Evolutionary conservation across 2,888 invertebrate species (phyloP), one percentile per base, ranked within the genome.

Genomic region (Macrosiphum euphorbiae): DNA sequence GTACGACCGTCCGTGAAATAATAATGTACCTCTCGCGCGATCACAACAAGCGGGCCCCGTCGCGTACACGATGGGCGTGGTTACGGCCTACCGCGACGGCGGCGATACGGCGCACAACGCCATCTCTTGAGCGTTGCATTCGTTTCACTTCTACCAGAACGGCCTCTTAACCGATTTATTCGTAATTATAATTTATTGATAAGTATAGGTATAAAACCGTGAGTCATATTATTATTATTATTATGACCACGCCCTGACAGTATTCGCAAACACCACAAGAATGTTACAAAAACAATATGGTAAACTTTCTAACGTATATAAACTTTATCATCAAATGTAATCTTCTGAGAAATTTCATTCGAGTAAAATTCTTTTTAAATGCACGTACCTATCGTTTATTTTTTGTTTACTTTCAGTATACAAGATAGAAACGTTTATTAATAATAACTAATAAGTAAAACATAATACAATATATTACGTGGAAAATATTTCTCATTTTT

Each of bases 131-230:
- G n/a, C n/a, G n/a, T n/a, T n/a, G n/a, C n/a, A n/a, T n/a, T n/a
- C n/a, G n/a, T n/a, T n/a, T n/a, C n/a, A n/a, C n/a, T n/a, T n/a
- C n/a, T n/a, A n/a, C n/a, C n/a, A n/a, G n/a, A n/a, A n/a, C n/a
- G n/a, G n/a, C n/a, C n/a, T n/a, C n/a, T n/a, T 16, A 41, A 35
- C 35, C 92, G 50, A 85, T 91, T 91, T 91, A 24, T 44, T n/a
- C 58, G 35, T 89, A 44, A 89, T 89, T 89, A 89, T 78, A 20
- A 58, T 86, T 85, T 91, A n/a, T 44, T n/a, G 91, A 86, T 85
- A 52, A 55, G 35, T 35, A 61, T 61, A 61, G 11, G 28, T 61
- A 35, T 35, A 26, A 44, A 44, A 35, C n/a, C 7, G 24, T 44
- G n/a, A 85, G 91, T 58, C 55, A 24, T 55, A 84, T 28, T 20